Evolutionary conservation across 2,888 invertebrate species (phyloP).

Genomic region (Stictocephala bisonia): DNA sequence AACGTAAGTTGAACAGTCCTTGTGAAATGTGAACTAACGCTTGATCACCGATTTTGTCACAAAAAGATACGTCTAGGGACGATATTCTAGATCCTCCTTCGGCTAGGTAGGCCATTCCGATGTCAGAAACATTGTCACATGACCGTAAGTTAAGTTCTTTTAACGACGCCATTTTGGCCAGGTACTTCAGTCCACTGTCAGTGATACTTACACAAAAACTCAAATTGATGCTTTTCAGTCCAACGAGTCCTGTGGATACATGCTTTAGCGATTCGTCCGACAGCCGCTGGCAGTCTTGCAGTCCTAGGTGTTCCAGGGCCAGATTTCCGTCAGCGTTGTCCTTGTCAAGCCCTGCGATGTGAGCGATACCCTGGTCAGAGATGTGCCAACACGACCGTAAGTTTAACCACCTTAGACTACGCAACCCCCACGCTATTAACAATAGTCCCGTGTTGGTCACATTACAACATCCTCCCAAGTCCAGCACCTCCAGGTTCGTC

Average conservation of each 20-base stretch:
- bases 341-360: conserved; percentile 76
- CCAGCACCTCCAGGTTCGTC: conserved; percentile 86
- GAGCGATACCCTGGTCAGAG: conserved; percentile 90
- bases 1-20: conserved; percentile 85
- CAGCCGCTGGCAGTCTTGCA: conserved; percentile 95
- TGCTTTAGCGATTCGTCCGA: conserved; percentile 92
- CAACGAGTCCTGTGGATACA: conserved; percentile 82
- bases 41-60: conserved; percentile 94
- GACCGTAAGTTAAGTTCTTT: conserved; percentile 89
- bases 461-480: conserved; percentile 92
- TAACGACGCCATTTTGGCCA: conserved; percentile 86
- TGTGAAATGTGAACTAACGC: conserved; percentile 90
- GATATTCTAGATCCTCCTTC: conserved; percentile 87
- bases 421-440: conserved; percentile 88
- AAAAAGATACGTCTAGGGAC: conserved; percentile 92
- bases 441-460: conserved; percentile 90
- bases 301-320: conserved; percentile 83
- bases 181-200: conserved; percentile 89
- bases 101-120: conserved; percentile 90
- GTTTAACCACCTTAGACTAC: conserved; percentile 85
- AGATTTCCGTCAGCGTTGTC: conserved; percentile 76
- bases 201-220: conserved; percentile 95
- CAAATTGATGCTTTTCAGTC: conserved; percentile 87
- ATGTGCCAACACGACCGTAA: conserved; percentile 93
- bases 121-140: conserved; percentile 94